phyloP scores from a whole-genome alignment of 2,888 invertebrate species.

The Diloba caeruleocephala region DNA sequence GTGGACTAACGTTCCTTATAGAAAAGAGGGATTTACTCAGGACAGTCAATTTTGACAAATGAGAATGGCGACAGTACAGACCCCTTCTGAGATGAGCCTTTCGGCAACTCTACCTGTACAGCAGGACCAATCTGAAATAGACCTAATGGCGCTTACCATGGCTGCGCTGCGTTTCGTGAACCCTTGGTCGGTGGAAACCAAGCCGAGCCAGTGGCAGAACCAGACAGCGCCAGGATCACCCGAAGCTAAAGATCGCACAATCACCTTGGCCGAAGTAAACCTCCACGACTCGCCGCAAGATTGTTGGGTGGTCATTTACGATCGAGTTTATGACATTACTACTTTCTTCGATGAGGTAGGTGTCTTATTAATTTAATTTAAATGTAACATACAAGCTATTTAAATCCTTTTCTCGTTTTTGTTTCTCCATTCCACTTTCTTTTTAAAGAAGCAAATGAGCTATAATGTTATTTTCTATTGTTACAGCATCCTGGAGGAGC shows the following conservation, averaged over 20 bases:
- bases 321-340: slow-evolving; percentile 95
- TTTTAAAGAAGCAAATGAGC: neutral
- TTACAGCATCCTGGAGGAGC: slow-evolving; percentile 95
- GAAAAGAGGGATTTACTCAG: slow-evolving; percentile 33
- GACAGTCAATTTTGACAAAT: slow-evolving; percentile 32
- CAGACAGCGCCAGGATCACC: slow-evolving; percentile 70
- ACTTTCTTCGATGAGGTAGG: slow-evolving; percentile 92
- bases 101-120: slow-evolving; percentile 69
- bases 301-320: slow-evolving; percentile 96
- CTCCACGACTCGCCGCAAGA: slow-evolving; percentile 92
- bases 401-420: neutral
- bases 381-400: neutral
- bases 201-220: slow-evolving; percentile 65
- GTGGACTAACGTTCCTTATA: slow-evolving; percentile 56
- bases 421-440: too few species aligned
- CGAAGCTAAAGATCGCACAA: slow-evolving; percentile 82
- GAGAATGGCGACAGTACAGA: slow-evolving; percentile 81
- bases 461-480: slow-evolving; percentile 52
- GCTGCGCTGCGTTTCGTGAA: slow-evolving; percentile 83
- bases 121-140: slow-evolving; percentile 75
- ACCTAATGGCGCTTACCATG: slow-evolving; percentile 83
- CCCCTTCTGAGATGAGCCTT: slow-evolving; percentile 74
- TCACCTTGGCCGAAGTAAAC: slow-evolving; percentile 93
- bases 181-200: slow-evolving; percentile 77
- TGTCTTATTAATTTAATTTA: slow-evolving; percentile 11